phyloP scores from a whole-genome alignment of 2,113 vertebrate species.

The Miniopterus natalensis region DNA sequence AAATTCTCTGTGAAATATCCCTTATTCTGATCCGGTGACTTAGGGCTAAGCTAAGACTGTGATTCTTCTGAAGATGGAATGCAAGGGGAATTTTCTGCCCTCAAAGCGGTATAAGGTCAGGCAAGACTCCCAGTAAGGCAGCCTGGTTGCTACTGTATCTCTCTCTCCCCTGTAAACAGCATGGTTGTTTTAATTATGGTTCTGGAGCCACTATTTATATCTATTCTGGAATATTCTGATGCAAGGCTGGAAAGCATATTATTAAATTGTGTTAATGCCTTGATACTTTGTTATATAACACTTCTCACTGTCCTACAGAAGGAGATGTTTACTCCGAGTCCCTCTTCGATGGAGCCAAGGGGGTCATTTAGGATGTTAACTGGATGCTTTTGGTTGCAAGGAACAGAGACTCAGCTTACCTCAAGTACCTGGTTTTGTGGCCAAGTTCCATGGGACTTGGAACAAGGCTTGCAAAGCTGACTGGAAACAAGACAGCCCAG shows the following conservation, averaged over 20 bases:
- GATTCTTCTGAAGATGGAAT: neutral
- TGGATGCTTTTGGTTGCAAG: neutral
- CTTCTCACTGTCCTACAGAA: neutral
- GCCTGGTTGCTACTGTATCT: neutral
- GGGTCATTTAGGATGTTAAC: neutral
- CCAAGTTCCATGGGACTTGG: neutral
- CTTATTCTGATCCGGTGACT: neutral
- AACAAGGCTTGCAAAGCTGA: neutral
- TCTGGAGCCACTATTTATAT: constrained; percentile 16
- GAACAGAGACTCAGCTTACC: neutral
- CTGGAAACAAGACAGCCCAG: neutral
- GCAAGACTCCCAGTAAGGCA: neutral
- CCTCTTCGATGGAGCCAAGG: neutral
- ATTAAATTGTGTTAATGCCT: constrained; percentile 43
- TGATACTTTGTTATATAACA: neutral
- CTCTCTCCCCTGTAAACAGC: neutral
- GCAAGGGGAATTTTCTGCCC: neutral
- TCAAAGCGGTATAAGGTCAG: neutral
- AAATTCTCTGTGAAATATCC: neutral
- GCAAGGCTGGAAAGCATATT: constrained; percentile 33
- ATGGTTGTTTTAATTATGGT: constrained; percentile 1
- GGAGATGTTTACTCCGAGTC: neutral
- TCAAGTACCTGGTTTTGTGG: neutral
- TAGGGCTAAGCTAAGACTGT: neutral
- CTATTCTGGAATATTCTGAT: constrained; percentile 42